phyloP scores from a whole-genome alignment of 64 coral and sea anemone species.

The Porites australiensis region DNA sequence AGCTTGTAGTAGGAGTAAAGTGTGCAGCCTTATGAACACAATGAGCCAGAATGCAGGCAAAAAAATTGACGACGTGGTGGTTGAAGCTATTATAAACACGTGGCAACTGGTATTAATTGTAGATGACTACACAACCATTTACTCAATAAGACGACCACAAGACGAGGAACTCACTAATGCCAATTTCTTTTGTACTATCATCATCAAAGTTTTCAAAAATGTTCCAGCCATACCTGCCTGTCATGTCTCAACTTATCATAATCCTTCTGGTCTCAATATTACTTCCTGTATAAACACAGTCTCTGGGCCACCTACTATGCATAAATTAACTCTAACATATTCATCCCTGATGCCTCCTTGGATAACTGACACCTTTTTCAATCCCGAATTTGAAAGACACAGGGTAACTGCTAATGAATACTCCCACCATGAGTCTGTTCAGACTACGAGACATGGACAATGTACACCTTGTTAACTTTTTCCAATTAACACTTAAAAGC shows the following conservation, averaged over 20 bases:
- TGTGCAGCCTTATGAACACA: background rate
- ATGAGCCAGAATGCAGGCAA: background rate
- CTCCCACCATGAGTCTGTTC: slow-evolving; percentile 42
- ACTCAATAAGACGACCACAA: slow-evolving; percentile 30
- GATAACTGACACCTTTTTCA: slow-evolving; percentile 72
- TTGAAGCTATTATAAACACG: slow-evolving; percentile 14
- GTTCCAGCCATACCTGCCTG: slow-evolving; percentile 30
- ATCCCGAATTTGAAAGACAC: slow-evolving; percentile 61
- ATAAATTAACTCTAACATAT: slow-evolving; percentile 63
- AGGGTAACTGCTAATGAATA: slow-evolving; percentile 58
- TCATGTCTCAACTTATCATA: slow-evolving; percentile 19
- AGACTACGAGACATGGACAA: slow-evolving; percentile 64
- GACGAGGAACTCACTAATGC: background rate
- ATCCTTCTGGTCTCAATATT: slow-evolving; percentile 9
- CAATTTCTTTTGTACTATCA: slow-evolving; percentile 59
- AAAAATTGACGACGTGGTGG: no score
- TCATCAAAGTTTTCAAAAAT: slow-evolving; percentile 64
- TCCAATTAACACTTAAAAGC: slow-evolving; percentile 58
- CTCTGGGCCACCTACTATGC: slow-evolving; percentile 39
- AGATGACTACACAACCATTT: slow-evolving; percentile 67
- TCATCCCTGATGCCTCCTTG: slow-evolving; percentile 56
- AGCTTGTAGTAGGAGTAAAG: slow-evolving; percentile 11
- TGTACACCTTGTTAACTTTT: slow-evolving; percentile 61
- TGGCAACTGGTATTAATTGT: slow-evolving; percentile 61
- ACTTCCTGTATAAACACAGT: slow-evolving; percentile 40